Evolutionary conservation across 1,140 invertebrate genomes (phyloP).

Genomic region (Cydia amplana): DNA sequence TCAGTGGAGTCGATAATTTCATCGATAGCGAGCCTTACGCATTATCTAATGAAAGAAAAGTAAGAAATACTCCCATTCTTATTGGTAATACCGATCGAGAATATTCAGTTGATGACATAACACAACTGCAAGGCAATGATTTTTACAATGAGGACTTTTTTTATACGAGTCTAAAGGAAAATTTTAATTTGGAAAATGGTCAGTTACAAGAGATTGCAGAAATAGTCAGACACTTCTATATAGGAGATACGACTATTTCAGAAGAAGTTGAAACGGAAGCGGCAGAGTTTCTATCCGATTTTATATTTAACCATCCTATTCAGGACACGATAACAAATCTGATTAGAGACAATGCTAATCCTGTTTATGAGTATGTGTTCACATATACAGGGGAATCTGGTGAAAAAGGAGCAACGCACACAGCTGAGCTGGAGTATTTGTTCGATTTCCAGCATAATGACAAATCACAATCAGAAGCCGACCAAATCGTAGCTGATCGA

Average conservation of each 20-base stretch:
- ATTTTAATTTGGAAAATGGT: conserved; percentile 61
- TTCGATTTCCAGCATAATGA: conserved; percentile 46
- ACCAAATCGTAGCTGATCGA: conserved; percentile 52
- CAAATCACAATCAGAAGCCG: conserved; percentile 41
- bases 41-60: conserved; percentile 59
- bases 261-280: conserved; percentile 45
- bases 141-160: conserved; percentile 65
- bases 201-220: conserved; percentile 48
- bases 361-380: conserved; percentile 66
- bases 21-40: conserved; percentile 61
- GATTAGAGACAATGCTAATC: conserved; percentile 58
- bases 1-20: conserved; percentile 65
- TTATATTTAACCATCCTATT: conserved; percentile 60
- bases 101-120: conserved; percentile 35
- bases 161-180: conserved; percentile 54
- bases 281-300: conserved; percentile 63
- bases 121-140: conserved; percentile 41
- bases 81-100: conserved; percentile 66
- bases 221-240: conserved; percentile 62
- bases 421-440: conserved; percentile 61
- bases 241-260: conserved; percentile 61
- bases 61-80: conserved; percentile 61
- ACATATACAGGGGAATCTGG: conserved; percentile 52
- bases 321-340: conserved; percentile 55
- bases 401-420: conserved; percentile 46